A percentile compares a stretch with the other conserved stretches of the same genome.
These are phyloP conservation scores for Dioctria rufipes DNA, from an alignment of 2,888 invertebrate genomes.

Conservation along the genomic window DNA sequence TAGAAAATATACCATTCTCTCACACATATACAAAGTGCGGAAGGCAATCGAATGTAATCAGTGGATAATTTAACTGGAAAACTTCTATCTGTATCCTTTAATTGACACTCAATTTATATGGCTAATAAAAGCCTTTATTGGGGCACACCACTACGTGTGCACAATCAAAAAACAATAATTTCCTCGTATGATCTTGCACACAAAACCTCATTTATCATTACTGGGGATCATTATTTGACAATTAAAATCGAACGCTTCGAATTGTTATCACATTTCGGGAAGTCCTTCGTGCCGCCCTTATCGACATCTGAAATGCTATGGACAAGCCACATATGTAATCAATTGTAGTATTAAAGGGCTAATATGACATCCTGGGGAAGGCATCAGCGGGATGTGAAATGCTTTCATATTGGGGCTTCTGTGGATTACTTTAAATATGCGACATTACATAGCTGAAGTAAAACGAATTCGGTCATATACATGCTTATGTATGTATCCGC, in stretches of 20 bases:
- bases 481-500: neutral
- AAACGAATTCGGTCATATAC: neutral
- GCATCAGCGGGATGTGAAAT: neutral
- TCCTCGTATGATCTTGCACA: constrained; percentile 34
- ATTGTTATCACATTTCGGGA: constrained; percentile 51
- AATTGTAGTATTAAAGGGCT: neutral
- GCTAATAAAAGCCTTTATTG: too few species aligned
- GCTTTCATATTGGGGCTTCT: neutral
- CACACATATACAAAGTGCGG: too few species aligned
- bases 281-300: constrained; percentile 21
- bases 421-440: constrained; percentile 2
- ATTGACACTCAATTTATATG: too few species aligned
- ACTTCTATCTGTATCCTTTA: too few species aligned
- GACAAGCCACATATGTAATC: constrained; percentile 39
- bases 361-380: neutral
- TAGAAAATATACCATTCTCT: too few species aligned
- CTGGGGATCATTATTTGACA: constrained; percentile 53
- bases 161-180: constrained; percentile 57
- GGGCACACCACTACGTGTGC: neutral
- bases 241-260: constrained; percentile 52
- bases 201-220: constrained; percentile 40
- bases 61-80: too few species aligned
- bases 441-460: constrained; percentile 3
- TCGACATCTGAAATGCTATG: constrained; percentile 44
- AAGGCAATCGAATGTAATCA: too few species aligned